Evolutionary conservation across 2,888 invertebrate genomes (phyloP).

Genomic region (Parnassius orleans): DNA sequence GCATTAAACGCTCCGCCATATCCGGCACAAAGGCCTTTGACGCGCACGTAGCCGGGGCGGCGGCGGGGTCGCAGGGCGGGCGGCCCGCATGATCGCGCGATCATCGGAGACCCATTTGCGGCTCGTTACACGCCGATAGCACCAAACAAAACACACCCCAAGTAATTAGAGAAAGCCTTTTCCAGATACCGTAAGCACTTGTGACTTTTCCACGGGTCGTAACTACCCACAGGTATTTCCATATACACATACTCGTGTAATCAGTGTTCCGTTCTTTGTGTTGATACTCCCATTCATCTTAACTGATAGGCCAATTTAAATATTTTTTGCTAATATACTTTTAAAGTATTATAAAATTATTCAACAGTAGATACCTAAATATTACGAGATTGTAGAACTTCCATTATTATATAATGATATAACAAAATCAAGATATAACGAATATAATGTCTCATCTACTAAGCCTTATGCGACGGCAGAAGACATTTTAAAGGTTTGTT

Average conservation of each 20-base stretch:
- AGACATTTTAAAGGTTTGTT: too few species aligned
- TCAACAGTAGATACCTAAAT: too few species aligned
- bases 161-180: slow-evolving; percentile 80
- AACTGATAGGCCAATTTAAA: too few species aligned
- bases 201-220: slow-evolving; percentile 38
- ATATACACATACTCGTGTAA: slow-evolving; percentile 4
- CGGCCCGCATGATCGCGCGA: slow-evolving; percentile 78
- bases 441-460: too few species aligned
- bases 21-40: slow-evolving; percentile 79
- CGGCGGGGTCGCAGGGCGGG: slow-evolving; percentile 51
- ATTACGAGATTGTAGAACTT: too few species aligned
- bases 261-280: neutral
- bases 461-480: too few species aligned
- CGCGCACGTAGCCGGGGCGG: slow-evolving; percentile 48
- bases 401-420: too few species aligned
- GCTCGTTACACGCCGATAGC: slow-evolving; percentile 79
- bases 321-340: too few species aligned
- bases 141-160: slow-evolving; percentile 79
- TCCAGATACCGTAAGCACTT: slow-evolving; percentile 76
- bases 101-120: slow-evolving; percentile 76
- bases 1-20: slow-evolving; percentile 35
- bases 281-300: too few species aligned
- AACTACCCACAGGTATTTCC: slow-evolving; percentile 19
- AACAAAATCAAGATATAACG: too few species aligned
- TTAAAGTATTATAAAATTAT: too few species aligned